Conservation (phyloP, 1,140 invertebrate species). For the Lanistes nyassanus region DNA sequence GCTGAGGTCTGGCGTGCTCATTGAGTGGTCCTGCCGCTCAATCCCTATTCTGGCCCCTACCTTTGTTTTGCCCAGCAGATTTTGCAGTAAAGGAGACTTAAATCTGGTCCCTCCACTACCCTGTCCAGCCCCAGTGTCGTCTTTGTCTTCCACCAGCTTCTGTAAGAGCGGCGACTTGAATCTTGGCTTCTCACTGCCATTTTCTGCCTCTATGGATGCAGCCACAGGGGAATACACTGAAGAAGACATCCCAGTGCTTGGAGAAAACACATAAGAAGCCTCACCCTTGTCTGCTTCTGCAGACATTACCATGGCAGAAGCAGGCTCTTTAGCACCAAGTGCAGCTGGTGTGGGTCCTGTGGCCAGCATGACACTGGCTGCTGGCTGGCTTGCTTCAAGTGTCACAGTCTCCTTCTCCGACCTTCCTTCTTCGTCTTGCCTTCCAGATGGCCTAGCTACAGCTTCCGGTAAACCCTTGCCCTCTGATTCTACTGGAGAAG, state of each 20-base stretch:
- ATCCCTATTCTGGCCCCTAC: conserved; percentile 36
- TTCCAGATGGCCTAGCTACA: neutral
- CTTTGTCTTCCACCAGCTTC: conserved; percentile 49
- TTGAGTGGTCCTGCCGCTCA: conserved; percentile 31
- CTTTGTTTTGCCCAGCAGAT: conserved; percentile 48
- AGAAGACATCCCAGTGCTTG: neutral
- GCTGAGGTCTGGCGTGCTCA: conserved; percentile 32
- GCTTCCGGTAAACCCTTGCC: conserved; percentile 26
- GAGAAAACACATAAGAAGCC: no score
- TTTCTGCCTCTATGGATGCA: conserved; percentile 22
- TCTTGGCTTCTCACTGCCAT: conserved; percentile 46
- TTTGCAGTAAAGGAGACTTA: conserved; percentile 52
- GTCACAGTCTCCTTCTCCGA: neutral
- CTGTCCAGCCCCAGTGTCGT: conserved; percentile 27
- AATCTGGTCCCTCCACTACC: conserved; percentile 38
- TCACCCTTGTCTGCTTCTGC: neutral
- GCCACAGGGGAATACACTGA: neutral
- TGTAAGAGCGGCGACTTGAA: conserved; percentile 60
- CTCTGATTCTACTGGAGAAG: conserved; percentile 14
- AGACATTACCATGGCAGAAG: neutral
- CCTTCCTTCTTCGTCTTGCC: neutral
- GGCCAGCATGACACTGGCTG: neutral
- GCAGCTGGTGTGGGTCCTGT: conserved; percentile 3
- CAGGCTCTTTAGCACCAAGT: neutral
- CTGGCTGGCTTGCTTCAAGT: neutral